These are phyloP conservation scores for Raja brachyura DNA, from an alignment of 2,113 vertebrate species.

Conservation along the genomic window DNA sequence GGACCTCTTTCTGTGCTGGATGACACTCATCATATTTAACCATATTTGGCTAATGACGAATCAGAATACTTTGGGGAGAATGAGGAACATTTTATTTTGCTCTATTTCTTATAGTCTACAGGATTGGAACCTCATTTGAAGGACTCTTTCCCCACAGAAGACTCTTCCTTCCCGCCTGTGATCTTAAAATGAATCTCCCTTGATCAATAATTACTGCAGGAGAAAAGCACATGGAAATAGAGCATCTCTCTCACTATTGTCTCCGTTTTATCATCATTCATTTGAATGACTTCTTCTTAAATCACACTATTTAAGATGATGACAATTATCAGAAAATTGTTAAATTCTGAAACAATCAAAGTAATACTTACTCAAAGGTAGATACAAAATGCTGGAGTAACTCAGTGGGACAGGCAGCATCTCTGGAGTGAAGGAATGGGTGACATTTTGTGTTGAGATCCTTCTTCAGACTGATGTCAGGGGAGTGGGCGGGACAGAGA, in stretches of 20 bases:
- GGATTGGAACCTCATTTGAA: neutral
- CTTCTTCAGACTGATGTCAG: too few relatives aligned
- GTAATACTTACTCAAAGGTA: slow-evolving; percentile 4
- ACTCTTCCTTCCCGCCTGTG: neutral
- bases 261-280: neutral
- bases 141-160: too few relatives aligned
- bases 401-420: too few relatives aligned
- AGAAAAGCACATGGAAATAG: neutral
- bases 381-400: too few relatives aligned
- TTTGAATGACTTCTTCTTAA: neutral
- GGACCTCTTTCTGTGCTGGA: too few relatives aligned
- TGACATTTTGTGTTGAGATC: too few relatives aligned
- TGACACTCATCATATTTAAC: too few relatives aligned
- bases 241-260: neutral
- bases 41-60: neutral
- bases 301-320: neutral
- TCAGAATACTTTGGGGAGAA: neutral
- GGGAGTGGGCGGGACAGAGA: too few relatives aligned
- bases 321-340: neutral
- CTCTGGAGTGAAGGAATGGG: too few relatives aligned
- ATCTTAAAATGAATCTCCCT: neutral
- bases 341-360: neutral
- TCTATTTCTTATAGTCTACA: neutral
- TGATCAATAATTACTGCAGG: neutral
- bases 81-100: neutral